Evolutionary conservation across 2,797 vertebrate species (phyloP).

Genomic region (Sebastes matsubarae): DNA sequence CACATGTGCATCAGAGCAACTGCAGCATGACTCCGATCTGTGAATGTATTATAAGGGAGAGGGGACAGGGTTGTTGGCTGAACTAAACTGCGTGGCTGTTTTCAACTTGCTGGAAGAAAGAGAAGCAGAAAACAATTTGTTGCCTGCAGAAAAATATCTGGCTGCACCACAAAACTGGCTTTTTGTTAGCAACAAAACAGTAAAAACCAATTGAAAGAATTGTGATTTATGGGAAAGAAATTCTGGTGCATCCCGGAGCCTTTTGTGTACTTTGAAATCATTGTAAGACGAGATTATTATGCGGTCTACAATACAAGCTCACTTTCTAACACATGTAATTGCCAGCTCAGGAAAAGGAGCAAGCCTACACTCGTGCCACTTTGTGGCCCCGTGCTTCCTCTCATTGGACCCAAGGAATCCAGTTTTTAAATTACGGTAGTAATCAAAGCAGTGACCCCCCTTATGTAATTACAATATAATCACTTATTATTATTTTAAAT

Average conservation of each 20-base stretch:
- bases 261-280: constrained; percentile 35
- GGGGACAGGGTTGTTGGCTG: constrained; percentile 50
- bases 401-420: constrained; percentile 30
- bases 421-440: constrained; percentile 58
- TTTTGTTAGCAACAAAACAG: constrained; percentile 47
- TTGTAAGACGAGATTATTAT: not conserved
- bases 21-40: constrained; percentile 52
- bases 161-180: constrained; percentile 53
- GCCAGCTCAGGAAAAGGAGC: constrained; percentile 6
- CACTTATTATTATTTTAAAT: constrained; percentile 76
- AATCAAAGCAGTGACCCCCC: constrained; percentile 58
- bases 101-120: constrained; percentile 53
- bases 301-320: constrained; percentile 17
- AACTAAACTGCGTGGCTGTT: constrained; percentile 46
- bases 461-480: constrained; percentile 73
- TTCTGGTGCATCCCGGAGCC: constrained; percentile 16
- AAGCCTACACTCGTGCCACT: constrained; percentile 18
- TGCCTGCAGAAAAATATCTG: constrained; percentile 52
- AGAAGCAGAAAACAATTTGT: constrained; percentile 52
- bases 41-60: constrained; percentile 51
- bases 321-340: constrained; percentile 58
- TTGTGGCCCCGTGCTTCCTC: constrained; percentile 37
- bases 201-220: constrained; percentile 48
- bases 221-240: constrained; percentile 38
- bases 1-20: constrained; percentile 24